Evolutionary conservation across 2,888 invertebrate species (phyloP).

Genomic region (Ochropleura plecta): DNA sequence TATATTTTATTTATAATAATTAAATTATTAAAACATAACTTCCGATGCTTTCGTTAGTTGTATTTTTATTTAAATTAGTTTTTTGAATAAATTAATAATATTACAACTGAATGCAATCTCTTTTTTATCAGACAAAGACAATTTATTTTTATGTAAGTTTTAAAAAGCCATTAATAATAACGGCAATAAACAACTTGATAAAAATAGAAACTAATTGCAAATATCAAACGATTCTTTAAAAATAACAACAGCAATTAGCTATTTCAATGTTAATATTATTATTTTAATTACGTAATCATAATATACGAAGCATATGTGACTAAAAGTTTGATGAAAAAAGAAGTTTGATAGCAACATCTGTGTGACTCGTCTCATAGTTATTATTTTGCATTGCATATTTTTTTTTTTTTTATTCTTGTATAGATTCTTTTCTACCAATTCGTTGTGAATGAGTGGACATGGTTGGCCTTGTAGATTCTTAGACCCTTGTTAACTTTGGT

Average conservation of each 20-base stretch:
- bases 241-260: neutral
- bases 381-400: too few species aligned
- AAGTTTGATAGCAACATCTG: too few species aligned
- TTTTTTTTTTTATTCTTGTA: too few species aligned
- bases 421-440: too few species aligned
- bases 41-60: constrained; percentile 36
- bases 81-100: neutral
- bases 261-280: too few species aligned
- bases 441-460: too few species aligned
- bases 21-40: constrained; percentile 19
- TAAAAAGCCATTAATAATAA: neutral
- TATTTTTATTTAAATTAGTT: constrained; percentile 30
- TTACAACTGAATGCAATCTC: constrained; percentile 7
- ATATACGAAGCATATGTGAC: too few species aligned
- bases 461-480: too few species aligned
- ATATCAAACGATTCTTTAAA: neutral
- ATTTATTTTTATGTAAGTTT: neutral
- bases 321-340: too few species aligned
- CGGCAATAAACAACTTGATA: neutral
- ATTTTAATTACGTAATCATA: too few species aligned
- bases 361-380: too few species aligned
- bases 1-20: constrained; percentile 11
- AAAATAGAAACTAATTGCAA: neutral
- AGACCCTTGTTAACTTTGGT: too few species aligned
- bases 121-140: neutral